Evolutionary conservation across 2,888 invertebrate genomes (phyloP).

Genomic region (Mythimna loreyi): DNA sequence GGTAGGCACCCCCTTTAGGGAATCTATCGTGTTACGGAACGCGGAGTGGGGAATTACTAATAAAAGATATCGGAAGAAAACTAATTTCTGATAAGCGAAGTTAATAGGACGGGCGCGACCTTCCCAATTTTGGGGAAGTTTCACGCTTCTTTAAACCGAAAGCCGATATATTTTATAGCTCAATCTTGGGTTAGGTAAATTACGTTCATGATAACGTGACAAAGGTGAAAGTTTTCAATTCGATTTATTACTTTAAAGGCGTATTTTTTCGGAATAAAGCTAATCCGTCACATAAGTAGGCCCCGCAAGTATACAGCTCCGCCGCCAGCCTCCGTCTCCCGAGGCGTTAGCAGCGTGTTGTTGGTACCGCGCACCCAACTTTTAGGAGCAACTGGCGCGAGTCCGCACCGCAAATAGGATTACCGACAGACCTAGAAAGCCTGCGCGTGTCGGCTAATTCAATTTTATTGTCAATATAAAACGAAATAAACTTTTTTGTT

Average conservation of each 20-base stretch:
- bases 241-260: neutral
- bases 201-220: constrained; percentile 20
- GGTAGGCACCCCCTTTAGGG: constrained; percentile 76
- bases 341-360: constrained; percentile 76
- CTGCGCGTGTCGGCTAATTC: constrained; percentile 81
- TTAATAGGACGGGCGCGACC: constrained; percentile 27
- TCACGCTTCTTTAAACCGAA: constrained; percentile 36
- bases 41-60: constrained; percentile 60
- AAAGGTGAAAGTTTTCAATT: constrained; percentile 7
- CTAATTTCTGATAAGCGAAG: constrained; percentile 58
- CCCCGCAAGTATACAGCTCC: constrained; percentile 44
- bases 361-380: constrained; percentile 77
- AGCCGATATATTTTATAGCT: constrained; percentile 42
- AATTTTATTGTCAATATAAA: constrained; percentile 82
- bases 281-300: constrained; percentile 43
- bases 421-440: constrained; percentile 82
- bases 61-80: constrained; percentile 65
- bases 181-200: constrained; percentile 33
- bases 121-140: constrained; percentile 33
- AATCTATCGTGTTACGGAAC: constrained; percentile 72
- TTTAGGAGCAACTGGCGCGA: constrained; percentile 80
- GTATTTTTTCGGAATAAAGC: constrained; percentile 16
- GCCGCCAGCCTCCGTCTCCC: constrained; percentile 68
- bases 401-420: constrained; percentile 85
- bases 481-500: constrained; percentile 68